phyloP scores from a whole-genome alignment of 2,797 vertebrate genomes.

The Acanthis flammea region DNA sequence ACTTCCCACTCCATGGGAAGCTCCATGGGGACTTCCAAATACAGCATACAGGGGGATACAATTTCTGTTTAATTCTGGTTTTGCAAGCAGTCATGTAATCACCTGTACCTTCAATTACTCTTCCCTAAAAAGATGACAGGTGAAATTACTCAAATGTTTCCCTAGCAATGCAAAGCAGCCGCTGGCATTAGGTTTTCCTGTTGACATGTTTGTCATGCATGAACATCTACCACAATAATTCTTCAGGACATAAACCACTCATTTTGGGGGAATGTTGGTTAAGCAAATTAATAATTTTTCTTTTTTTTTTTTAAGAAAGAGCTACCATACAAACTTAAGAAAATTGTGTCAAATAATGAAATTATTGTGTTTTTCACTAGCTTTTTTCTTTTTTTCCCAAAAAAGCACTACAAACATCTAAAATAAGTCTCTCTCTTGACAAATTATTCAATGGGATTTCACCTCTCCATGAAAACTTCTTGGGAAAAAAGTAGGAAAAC shows the following conservation, averaged over 20 bases:
- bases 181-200: background rate
- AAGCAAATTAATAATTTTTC: background rate
- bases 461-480: background rate
- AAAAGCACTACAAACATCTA: background rate
- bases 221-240: background rate
- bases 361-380: background rate
- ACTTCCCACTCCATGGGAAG: background rate
- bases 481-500: background rate
- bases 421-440: background rate
- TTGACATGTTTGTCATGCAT: background rate
- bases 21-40: background rate
- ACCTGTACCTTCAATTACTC: slow-evolving; percentile 1
- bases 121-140: background rate
- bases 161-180: background rate
- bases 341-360: background rate
- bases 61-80: background rate
- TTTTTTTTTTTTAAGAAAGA: background rate
- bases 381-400: background rate
- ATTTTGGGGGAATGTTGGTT: background rate
- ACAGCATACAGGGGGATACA: background rate
- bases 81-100: background rate
- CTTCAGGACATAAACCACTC: background rate
- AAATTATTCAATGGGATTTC: background rate
- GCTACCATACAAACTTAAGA: background rate
- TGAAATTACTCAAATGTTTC: background rate